Conservation (phyloP, 2,113 vertebrate species). For the Holacanthus passer region DNA sequence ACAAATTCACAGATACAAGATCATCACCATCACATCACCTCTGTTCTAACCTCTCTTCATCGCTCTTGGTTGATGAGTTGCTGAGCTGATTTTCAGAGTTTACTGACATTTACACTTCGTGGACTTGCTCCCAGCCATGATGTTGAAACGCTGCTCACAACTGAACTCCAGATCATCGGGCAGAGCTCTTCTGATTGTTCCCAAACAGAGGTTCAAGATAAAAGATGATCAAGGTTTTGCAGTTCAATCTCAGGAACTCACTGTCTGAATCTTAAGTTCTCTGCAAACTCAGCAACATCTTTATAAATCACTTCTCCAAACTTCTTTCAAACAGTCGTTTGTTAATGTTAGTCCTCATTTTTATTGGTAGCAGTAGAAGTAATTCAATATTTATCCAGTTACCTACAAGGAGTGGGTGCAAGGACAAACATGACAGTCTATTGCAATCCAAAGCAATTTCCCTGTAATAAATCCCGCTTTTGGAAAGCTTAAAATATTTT, state of each 20-base stretch:
- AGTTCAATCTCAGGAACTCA: background rate
- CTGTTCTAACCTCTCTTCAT: background rate
- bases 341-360: background rate
- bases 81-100: background rate
- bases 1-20: background rate
- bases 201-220: background rate
- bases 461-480: background rate
- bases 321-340: background rate
- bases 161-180: background rate
- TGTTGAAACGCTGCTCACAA: background rate
- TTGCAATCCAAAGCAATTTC: background rate
- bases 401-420: background rate
- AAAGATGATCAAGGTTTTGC: background rate
- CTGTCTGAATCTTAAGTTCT: background rate
- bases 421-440: background rate
- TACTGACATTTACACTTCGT: background rate
- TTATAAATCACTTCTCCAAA: background rate
- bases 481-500: background rate
- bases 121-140: background rate
- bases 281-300: background rate
- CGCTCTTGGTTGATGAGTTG: background rate
- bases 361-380: background rate
- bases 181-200: background rate
- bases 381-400: conserved; percentile 4
- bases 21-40: background rate